A percentile compares a stretch with the other conserved stretches of the same genome.
phyloP scores from a whole-genome alignment of 30 jellyfish, hydroid and myxozoan genomes.

The Cassiopea andromeda region DNA sequence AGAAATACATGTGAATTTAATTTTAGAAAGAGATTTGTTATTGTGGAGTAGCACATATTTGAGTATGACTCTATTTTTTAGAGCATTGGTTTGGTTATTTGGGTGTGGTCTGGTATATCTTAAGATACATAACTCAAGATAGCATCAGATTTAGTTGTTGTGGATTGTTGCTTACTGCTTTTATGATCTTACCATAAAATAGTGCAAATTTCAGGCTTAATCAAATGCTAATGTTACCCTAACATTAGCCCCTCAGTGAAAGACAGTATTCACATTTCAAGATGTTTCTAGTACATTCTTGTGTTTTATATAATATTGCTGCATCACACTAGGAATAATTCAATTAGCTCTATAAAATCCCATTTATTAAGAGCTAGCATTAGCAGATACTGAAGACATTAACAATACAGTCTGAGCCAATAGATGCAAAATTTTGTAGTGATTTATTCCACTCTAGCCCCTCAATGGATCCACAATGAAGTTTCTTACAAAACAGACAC shows the following conservation, averaged over 20 bases:
- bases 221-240: no score
- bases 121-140: not conserved
- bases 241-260: no score
- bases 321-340: no score
- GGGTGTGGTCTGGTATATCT: not conserved
- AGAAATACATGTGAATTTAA: not conserved
- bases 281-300: no score
- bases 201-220: no score
- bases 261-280: no score
- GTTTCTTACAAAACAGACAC: slow-evolving; percentile 35
- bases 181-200: no score
- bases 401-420: slow-evolving; percentile 92
- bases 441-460: slow-evolving; percentile 72
- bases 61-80: no score
- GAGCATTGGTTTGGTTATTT: not conserved
- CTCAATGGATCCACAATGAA: slow-evolving; percentile 96
- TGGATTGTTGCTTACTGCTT: no score
- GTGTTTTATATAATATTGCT: no score
- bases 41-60: not conserved
- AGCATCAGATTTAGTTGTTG: not conserved
- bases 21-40: not conserved
- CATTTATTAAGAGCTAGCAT: not conserved
- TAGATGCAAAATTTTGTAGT: slow-evolving; percentile 45
- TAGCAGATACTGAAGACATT: slow-evolving; percentile 17
- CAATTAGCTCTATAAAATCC: no score